Conservation (phyloP, 2,113 vertebrate species). For the Hemicordylus capensis region DNA sequence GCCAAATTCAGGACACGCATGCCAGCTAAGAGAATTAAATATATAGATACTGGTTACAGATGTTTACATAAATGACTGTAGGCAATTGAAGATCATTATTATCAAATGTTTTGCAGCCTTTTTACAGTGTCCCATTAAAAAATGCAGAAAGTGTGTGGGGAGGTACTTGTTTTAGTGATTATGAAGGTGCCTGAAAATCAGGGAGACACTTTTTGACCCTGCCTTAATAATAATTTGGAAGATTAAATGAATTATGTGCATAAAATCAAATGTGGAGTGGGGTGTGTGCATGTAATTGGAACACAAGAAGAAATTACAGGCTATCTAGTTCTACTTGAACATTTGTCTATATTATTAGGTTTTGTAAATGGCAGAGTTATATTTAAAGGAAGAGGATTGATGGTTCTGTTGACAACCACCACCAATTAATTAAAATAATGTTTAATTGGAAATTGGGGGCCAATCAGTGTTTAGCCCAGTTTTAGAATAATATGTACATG, state of each 20-base stretch:
- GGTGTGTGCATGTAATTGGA: not conserved
- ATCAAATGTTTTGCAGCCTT: not conserved
- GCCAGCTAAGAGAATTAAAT: too few relatives aligned
- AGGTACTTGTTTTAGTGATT: not conserved
- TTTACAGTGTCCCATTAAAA: not conserved
- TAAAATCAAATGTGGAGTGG: not conserved
- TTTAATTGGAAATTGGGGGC: too few relatives aligned
- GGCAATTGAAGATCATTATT: not conserved
- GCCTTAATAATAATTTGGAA: not conserved
- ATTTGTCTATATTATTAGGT: not conserved
- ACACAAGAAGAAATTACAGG: not conserved
- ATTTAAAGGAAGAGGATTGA: not conserved
- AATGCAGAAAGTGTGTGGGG: not conserved
- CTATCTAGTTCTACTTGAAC: not conserved
- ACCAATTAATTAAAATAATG: too few relatives aligned
- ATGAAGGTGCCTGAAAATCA: not conserved
- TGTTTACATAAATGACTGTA: not conserved
- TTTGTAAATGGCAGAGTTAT: not conserved
- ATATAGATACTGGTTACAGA: too few relatives aligned
- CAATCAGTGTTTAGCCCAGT: not conserved
- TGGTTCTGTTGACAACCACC: not conserved
- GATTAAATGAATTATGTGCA: not conserved
- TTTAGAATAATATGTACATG: not conserved
- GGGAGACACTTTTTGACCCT: not conserved
- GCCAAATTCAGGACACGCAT: too few relatives aligned